These are phyloP conservation scores for Pedetes capensis DNA, from an alignment of 2,113 vertebrate species.

Conservation along the genomic window DNA sequence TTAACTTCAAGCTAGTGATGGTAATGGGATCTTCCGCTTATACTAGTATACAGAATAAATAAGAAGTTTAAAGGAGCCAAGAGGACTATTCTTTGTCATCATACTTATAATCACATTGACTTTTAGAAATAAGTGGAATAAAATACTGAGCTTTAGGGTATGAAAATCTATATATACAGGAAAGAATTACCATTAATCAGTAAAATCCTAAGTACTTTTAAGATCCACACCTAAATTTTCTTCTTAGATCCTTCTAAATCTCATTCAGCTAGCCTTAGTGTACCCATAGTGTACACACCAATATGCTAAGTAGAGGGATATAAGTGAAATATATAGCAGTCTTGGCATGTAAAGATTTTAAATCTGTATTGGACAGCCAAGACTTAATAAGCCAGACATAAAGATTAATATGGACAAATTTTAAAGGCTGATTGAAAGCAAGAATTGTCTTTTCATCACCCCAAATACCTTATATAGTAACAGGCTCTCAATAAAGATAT, in stretches of 20 bases:
- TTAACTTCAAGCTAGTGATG: constrained; percentile 37
- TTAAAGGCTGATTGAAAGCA: constrained; percentile 27
- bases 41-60: not conserved
- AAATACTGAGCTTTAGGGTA: not conserved
- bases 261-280: not conserved
- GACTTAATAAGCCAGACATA: constrained; percentile 9
- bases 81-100: not conserved
- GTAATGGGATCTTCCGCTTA: not conserved
- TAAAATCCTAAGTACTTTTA: not conserved
- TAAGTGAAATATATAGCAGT: not conserved
- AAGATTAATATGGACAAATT: not conserved
- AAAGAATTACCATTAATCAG: not conserved
- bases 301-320: not conserved
- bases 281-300: not conserved
- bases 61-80: not conserved
- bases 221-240: constrained; percentile 11
- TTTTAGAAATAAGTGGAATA: not conserved
- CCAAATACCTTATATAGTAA: not conserved
- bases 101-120: not conserved
- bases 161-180: not conserved
- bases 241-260: not conserved
- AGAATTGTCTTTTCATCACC: not conserved
- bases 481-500: not conserved
- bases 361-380: not conserved
- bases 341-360: not conserved